Base-by-base conservation (phyloP, 2,888 invertebrate genomes). In the Stictocephala bisonia region DNA sequence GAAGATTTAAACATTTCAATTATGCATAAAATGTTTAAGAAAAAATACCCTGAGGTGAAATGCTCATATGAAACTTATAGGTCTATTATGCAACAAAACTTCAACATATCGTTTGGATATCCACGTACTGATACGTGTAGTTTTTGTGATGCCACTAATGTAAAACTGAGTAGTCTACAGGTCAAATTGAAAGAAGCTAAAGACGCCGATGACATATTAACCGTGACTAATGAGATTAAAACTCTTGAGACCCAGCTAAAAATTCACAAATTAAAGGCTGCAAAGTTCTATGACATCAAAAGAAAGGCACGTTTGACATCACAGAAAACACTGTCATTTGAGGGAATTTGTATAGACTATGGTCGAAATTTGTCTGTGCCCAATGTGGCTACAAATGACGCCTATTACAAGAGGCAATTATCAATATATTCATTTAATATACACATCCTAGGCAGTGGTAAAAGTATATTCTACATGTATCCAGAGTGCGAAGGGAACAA, bases 261-360 rank as follows among this genome's bases (percentile, higher is more conserved):
- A 50, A 29, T 69, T 6, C 51, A 69, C 9, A 22, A 27, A 41
- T n/a, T 35, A 31, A 73, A 35, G 58, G 35, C 77, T 48, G 75
- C 50, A 18, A 68, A 68, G 51, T 51, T 51, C 22, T 70, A 70
- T 70, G 13, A 53, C 7, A 3, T 48, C n/a, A 68, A 68, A 9
- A 9, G 27, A 35, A 56, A 56, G 18, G 70, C 60, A 18, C 20
- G 24, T 4, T 24, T n/a, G 20, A 20, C n/a, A n/a, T 6, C 2
- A 27, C 11, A 71, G 35, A 44, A 71, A 58, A 24, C 24, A 35
- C 4, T 22, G 13, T 13, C 15, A 3, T 68, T 27, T 51, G 31
- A 15, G 7, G 68, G n/a, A 27, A 22, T 68, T 9, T 50, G 68
- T 68, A n/a, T n/a, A n/a, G n/a, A n/a, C n/a, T n/a, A 68, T 35